phyloP scores from a whole-genome alignment of 37 sponge, comb jelly and placozoan genomes.

The Ephydatia muelleri region DNA sequence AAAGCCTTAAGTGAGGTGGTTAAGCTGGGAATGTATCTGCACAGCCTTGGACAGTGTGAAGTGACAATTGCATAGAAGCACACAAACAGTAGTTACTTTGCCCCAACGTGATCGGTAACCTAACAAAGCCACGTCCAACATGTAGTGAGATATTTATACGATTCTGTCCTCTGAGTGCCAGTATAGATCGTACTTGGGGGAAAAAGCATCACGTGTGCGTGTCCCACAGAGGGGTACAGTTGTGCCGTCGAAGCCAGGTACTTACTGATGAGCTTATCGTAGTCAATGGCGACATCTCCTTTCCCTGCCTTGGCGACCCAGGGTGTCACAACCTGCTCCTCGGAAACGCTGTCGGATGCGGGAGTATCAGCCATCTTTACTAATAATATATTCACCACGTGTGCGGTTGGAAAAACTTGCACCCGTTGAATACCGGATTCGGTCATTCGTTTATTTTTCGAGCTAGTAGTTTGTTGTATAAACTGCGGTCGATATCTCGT shows the following conservation, averaged over 20 bases:
- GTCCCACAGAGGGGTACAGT: conserved; percentile 67
- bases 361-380: conserved; percentile 25
- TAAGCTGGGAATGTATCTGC: too few species aligned
- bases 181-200: too few species aligned
- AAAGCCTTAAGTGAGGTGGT: too few species aligned
- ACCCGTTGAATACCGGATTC: too few species aligned
- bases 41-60: too few species aligned
- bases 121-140: too few species aligned
- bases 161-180: too few species aligned
- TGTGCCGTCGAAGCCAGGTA: conserved; percentile 21
- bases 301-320: conserved; percentile 82
- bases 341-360: neutral
- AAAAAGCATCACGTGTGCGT: conserved; percentile 36
- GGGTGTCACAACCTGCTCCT: conserved; percentile 84
- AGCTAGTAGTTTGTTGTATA: neutral
- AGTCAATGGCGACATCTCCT: conserved; percentile 81
- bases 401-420: too few species aligned
- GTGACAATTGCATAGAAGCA: too few species aligned
- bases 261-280: conserved; percentile 90
- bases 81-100: too few species aligned
- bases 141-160: too few species aligned
- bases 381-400: neutral
- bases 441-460: neutral
- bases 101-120: too few species aligned
- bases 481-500: neutral